A percentile compares a stretch with the other conserved stretches of the same genome.
Evolutionary conservation across 2,113 vertebrate genomes (phyloP).

Genomic region (Pandion haliaetus): DNA sequence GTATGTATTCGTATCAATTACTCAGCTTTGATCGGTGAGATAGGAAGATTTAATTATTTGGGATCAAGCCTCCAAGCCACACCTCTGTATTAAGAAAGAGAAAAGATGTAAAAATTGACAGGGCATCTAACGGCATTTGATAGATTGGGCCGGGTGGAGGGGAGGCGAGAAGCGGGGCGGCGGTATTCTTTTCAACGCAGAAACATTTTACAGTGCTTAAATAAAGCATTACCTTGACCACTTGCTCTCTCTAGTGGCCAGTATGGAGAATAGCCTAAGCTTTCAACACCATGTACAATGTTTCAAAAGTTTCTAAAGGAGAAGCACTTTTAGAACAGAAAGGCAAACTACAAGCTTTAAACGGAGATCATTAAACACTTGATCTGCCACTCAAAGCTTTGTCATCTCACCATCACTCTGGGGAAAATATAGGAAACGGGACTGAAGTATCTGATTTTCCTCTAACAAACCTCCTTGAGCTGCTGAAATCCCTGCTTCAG

Average conservation of each 20-base stretch:
- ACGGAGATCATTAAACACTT: background rate
- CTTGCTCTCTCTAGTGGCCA: conserved; percentile 70
- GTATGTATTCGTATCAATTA: background rate
- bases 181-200: background rate
- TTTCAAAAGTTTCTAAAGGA: background rate
- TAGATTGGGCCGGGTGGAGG: background rate
- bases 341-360: background rate
- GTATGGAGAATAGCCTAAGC: background rate
- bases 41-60: background rate
- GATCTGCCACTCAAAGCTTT: background rate
- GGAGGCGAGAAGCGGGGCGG: too few relatives aligned
- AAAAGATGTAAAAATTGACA: background rate
- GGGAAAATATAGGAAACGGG: background rate
- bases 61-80: background rate
- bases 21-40: background rate
- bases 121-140: background rate
- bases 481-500: background rate
- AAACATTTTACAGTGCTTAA: background rate
- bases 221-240: conserved; percentile 40
- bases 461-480: conserved; percentile 5
- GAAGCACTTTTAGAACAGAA: background rate
- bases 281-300: accelerated
- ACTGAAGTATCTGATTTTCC: background rate
- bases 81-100: background rate
- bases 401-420: background rate